Conservation (phyloP, 1,140 invertebrate genomes). For the Drosophila pandora region DNA sequence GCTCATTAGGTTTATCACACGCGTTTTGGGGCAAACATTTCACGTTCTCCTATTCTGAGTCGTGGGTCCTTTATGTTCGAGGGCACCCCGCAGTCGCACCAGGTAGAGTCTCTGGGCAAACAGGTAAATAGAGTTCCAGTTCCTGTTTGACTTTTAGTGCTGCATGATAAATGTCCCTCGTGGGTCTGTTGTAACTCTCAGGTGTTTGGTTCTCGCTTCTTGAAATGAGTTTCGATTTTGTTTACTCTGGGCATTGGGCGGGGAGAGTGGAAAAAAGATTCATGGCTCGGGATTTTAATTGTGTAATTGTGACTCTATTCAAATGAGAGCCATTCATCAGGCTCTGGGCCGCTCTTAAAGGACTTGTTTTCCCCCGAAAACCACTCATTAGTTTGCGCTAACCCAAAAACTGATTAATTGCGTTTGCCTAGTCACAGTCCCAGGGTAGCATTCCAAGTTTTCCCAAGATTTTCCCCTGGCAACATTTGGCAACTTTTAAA, state of each 20-base stretch:
- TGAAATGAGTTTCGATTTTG: conserved; percentile 38
- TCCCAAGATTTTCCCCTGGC: conserved; percentile 12
- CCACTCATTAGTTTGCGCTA: conserved; percentile 29
- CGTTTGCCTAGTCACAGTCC: conserved; percentile 1
- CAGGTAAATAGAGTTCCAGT: conserved; percentile 64
- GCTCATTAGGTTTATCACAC: conserved; percentile 80
- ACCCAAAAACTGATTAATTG: conserved; percentile 43
- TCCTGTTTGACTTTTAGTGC: conserved; percentile 65
- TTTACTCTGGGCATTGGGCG: neutral
- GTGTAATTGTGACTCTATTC: conserved; percentile 25
- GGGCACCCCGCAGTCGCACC: conserved; percentile 24
- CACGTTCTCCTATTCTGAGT: conserved; percentile 60
- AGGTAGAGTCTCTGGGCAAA: conserved; percentile 39
- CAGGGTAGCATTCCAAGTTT: conserved; percentile 25
- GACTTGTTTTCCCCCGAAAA: neutral
- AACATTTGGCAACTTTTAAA: conserved; percentile 49
- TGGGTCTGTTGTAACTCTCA: conserved; percentile 42
- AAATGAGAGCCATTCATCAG: conserved; percentile 39
- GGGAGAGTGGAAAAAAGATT: neutral
- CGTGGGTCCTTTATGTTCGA: conserved; percentile 1
- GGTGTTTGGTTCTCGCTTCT: conserved; percentile 59
- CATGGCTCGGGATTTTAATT: conserved; percentile 27
- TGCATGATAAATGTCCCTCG: conserved; percentile 61
- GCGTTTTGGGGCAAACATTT: conserved; percentile 62
- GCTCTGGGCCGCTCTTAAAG: neutral